Evolutionary conservation across 2,888 invertebrate genomes (phyloP), one percentile per base, ranked within the genome.

Genomic region (Spodoptera littoralis): DNA sequence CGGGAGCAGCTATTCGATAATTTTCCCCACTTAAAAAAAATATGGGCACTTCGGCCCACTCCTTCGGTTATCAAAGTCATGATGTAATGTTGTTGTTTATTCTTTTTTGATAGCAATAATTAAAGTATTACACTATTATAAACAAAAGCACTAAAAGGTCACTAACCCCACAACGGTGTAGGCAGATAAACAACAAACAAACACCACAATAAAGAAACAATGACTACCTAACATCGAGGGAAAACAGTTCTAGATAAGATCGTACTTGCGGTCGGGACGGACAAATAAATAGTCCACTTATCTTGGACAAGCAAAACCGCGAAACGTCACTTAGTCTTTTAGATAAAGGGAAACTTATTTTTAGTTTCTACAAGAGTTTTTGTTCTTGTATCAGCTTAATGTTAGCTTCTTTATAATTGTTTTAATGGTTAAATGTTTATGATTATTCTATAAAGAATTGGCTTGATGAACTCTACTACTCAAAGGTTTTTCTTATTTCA

Each of bases 271-370:
- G 79, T 77, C 78, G 76, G 67, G 69, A 61, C 76, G 77, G 77
- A 88, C 88, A 90, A 92, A 91, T 91, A 91, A 90, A 92, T 90
- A 89, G 83, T 36, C 78, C 68, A 76, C 85, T 89, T 92, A 92
- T 92, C 91, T 87, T 66, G 57, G 82, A 74, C 76, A 80, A 81
- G 80, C 44, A 69, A 85, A 87, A 76, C 88, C 89, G 80, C 88
- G 85, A 85, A 86, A 87, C 82, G 87, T 86, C 88, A 82, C 85
- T 81, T 85, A 83, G 84, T 78, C 76, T 82, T 81, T 83, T 24
- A 81, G 86, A 86, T 84, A 85, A 79, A 72, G 65, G 70, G 55
- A 69, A 76, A 74, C 76, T 79, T 78, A 67, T 77, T 79, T 78
- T 73, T 76, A 78, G 71, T 70, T 74, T 58, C 57, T 36, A 36